Conservation (phyloP, 2,888 invertebrate species). For the Meliscaeva auricollis region DNA sequence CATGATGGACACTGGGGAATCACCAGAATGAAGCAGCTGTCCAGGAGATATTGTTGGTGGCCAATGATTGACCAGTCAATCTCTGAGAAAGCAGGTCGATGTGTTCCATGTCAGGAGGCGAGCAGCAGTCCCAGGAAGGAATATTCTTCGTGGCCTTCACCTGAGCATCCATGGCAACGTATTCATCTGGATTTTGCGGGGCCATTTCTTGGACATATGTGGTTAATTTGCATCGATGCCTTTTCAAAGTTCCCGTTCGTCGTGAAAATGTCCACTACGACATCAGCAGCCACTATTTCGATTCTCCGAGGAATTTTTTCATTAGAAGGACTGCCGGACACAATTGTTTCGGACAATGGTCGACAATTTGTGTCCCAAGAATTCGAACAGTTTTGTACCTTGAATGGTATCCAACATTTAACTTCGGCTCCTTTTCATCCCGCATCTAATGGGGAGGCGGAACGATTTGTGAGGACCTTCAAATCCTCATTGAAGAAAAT, state of each 20-base stretch:
- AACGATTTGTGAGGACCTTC: slow-evolving; percentile 73
- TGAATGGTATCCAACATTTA: slow-evolving; percentile 76
- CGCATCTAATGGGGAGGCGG: slow-evolving; percentile 77
- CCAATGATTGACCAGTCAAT: too few relatives aligned
- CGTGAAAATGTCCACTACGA: slow-evolving; percentile 39
- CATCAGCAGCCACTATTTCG: slow-evolving; percentile 13
- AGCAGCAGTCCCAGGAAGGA: slow-evolving; percentile 9
- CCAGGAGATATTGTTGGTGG: too few relatives aligned
- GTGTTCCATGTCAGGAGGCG: slow-evolving; percentile 5
- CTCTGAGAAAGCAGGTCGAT: too few relatives aligned
- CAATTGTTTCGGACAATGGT: slow-evolving; percentile 46
- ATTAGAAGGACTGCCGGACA: slow-evolving; percentile 36
- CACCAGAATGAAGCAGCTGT: too few relatives aligned
- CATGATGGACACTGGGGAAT: too few relatives aligned
- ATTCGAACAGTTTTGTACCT: slow-evolving; percentile 12
- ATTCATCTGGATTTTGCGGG: slow-evolving; percentile 32
- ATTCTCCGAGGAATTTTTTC: slow-evolving; percentile 20
- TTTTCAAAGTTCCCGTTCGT: slow-evolving; percentile 21
- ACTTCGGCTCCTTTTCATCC: slow-evolving; percentile 77
- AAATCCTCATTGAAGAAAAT: slow-evolving; percentile 51
- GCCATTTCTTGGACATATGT: slow-evolving; percentile 20
- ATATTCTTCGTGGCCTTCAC: slow-evolving; percentile 37
- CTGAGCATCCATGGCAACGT: slow-evolving; percentile 39
- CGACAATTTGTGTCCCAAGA: slow-evolving; percentile 48
- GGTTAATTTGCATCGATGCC: background rate